Evolutionary conservation across 2,797 vertebrate species (phyloP), one percentile per base, ranked within the genome.

Genomic region (Spatula clypeata): DNA sequence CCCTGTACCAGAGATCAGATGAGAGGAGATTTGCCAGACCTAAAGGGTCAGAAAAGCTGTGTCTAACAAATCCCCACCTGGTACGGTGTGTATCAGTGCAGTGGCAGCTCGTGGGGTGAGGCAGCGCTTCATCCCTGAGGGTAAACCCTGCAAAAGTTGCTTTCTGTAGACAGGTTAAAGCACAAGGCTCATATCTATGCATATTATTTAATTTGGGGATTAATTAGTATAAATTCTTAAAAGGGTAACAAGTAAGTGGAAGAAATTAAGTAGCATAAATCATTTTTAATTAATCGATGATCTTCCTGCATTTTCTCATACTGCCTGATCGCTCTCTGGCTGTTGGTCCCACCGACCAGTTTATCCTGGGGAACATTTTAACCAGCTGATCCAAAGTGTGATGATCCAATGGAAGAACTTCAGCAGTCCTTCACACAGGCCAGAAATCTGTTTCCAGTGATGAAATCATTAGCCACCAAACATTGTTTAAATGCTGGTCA

Each of bases 401-500:
- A 57, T 27, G 26, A 53, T 55, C 34, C 36, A 85, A 31, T 0
- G 3, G 42, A 70, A 86, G 27, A 45, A 54, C 40, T 76, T 79
- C 49, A 79, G n/a, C 53, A 65, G 65, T 31, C 20, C 58, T 93
- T 74, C 36, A 75, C 15, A 11, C 31, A 82, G 86, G 53, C 4
- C 45, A 75, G 49, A 74, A 64, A 34, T 74, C 32, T 54, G 18
- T 62, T 79, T 93, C 74, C 54, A 36, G 61, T 11, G 79, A 67
- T 71, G 75, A 77, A 71, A 77, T 69, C n/a, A 67, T 3, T 49
- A 67, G 64, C 58, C 26, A 74, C 36, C 53, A 79, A 83, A 45
- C 45, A 42, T 8, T 57, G 53, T 91, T 94, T 57, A 90, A 71
- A 82, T 93, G 57, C 58, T 60, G 84, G 73, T 81, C 72, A 42